phyloP scores from a whole-genome alignment of 2,888 invertebrate species.

The Perizoma flavofasciatum region DNA sequence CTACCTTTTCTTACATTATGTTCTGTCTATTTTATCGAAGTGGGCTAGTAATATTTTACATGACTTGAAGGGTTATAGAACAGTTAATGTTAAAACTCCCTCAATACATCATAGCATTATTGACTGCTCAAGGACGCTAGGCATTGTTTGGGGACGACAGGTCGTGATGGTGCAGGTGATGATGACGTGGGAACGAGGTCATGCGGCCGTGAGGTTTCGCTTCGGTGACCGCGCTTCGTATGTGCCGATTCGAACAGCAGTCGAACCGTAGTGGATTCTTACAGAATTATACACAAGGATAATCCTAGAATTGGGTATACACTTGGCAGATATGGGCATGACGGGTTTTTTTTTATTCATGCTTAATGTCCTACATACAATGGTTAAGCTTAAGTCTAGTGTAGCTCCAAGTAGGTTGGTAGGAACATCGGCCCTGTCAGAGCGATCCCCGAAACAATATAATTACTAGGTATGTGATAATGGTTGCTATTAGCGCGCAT shows the following conservation, averaged over 20 bases:
- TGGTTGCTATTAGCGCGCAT: too few relatives aligned
- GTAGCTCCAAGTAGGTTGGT: too few relatives aligned
- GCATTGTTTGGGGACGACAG: slow-evolving; percentile 47
- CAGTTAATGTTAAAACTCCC: background rate
- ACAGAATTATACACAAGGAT: slow-evolving; percentile 8
- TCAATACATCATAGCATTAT: slow-evolving; percentile 6
- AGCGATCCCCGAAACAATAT: too few relatives aligned
- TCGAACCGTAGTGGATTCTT: slow-evolving; percentile 12
- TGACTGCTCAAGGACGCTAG: slow-evolving; percentile 50
- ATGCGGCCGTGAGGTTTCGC: slow-evolving; percentile 74
- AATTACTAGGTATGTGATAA: too few relatives aligned
- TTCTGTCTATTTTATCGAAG: too few relatives aligned
- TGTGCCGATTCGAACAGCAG: slow-evolving; percentile 31
- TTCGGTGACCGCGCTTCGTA: slow-evolving; percentile 59
- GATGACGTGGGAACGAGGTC: slow-evolving; percentile 78
- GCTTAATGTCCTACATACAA: too few relatives aligned
- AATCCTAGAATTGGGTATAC: too few relatives aligned
- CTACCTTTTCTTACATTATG: too few relatives aligned
- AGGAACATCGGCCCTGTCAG: too few relatives aligned
- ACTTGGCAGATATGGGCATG: too few relatives aligned
- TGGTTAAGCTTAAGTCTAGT: too few relatives aligned
- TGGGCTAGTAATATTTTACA: background rate
- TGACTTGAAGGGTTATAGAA: slow-evolving; percentile 7
- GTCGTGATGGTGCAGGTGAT: slow-evolving; percentile 55
- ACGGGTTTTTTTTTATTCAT: too few relatives aligned